A percentile compares a stretch with the other conserved stretches of the same genome.
These are phyloP conservation scores for Tricholaema leucomelas DNA, from an alignment of 2,113 vertebrate genomes.

Conservation along the genomic window DNA sequence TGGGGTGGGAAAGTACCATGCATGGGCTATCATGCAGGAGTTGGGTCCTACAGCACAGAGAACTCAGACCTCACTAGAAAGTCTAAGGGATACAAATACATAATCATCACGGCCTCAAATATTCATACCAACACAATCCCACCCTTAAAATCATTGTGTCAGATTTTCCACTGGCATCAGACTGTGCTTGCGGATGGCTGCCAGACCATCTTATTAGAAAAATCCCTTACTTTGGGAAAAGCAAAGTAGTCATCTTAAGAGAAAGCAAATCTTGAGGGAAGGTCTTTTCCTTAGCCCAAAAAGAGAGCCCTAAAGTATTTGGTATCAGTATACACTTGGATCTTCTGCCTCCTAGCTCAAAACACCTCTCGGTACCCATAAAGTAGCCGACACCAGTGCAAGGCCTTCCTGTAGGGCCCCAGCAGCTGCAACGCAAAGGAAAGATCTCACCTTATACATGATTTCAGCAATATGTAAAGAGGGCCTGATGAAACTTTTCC, in stretches of 20 bases:
- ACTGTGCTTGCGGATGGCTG: not conserved
- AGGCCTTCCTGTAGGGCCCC: not conserved
- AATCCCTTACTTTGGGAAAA: not conserved
- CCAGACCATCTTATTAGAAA: not conserved
- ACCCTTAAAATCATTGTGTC: not conserved
- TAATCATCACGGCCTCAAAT: not conserved
- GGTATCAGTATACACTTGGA: not conserved
- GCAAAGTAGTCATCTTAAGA: not conserved
- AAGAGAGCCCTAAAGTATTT: not conserved
- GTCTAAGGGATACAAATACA: not conserved
- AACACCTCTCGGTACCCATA: not conserved
- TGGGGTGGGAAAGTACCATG: constrained; percentile 43
- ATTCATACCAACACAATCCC: not conserved
- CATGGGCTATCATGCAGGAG: constrained; percentile 10
- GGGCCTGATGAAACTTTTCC: not conserved
- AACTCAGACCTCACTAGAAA: not conserved
- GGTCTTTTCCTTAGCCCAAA: not conserved
- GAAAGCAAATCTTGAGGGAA: not conserved
- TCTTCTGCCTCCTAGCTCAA: not conserved
- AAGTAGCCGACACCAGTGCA: not conserved
- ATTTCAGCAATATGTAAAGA: not conserved
- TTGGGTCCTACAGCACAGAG: not conserved
- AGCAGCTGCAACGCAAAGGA: not conserved
- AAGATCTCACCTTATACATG: not conserved
- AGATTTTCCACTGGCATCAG: not conserved